These are phyloP conservation scores for Caenorhabditis sp. DNA, from an alignment of 2,888 invertebrate genomes.

Conservation along the genomic window DNA sequence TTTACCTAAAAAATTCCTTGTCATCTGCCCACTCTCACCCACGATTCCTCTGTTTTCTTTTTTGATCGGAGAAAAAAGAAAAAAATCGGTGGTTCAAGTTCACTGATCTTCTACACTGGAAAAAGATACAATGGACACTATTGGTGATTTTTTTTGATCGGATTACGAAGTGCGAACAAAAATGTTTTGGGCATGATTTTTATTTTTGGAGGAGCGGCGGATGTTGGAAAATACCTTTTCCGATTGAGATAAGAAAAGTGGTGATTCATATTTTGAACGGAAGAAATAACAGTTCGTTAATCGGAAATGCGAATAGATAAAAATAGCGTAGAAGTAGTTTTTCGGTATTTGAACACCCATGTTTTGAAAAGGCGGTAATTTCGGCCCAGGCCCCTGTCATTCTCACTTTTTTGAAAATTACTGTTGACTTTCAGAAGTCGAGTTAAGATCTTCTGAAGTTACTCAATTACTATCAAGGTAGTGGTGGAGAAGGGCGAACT, in stretches of 20 bases:
- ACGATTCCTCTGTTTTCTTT: constrained; percentile 35
- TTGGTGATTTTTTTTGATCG: constrained; percentile 8
- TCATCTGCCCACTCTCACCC: constrained; percentile 37
- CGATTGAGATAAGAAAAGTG: background rate
- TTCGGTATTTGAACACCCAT: no score
- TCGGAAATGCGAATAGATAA: no score
- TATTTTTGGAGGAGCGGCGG: background rate
- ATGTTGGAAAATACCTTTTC: background rate
- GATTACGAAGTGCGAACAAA: constrained; percentile 7
- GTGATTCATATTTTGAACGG: background rate
- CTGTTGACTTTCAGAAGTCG: no score
- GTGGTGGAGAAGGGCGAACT: no score
- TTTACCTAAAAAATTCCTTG: constrained; percentile 1
- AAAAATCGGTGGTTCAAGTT: constrained; percentile 28
- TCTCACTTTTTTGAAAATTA: no score
- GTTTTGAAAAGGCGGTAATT: no score
- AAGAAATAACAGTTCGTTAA: background rate
- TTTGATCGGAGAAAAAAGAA: background rate
- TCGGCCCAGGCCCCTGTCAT: no score
- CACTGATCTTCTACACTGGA: constrained; percentile 25
- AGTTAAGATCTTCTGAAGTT: no score
- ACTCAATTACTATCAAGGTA: no score
- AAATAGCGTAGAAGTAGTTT: no score
- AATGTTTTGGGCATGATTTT: background rate
- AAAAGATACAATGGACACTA: background rate